These are phyloP conservation scores for Mesoclemmys tuberculata DNA, from an alignment of 2,113 vertebrate species.

Conservation along the genomic window DNA sequence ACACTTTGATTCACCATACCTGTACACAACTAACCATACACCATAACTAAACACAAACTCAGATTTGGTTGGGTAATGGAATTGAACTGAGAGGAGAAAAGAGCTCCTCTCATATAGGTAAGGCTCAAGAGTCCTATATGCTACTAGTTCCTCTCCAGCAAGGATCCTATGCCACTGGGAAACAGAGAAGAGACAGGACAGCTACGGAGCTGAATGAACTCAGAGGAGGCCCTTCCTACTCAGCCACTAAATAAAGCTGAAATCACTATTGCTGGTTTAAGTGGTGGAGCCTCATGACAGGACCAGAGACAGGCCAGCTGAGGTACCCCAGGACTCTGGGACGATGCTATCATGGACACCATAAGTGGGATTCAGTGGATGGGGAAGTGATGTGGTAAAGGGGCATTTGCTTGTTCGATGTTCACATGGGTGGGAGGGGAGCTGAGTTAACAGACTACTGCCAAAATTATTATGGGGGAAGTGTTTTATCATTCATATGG, in stretches of 20 bases:
- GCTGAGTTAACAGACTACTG: background rate
- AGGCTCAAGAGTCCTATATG: background rate
- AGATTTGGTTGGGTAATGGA: background rate
- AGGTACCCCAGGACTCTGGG: background rate
- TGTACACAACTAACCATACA: background rate
- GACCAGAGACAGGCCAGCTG: background rate
- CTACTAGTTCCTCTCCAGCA: background rate
- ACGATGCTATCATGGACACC: background rate
- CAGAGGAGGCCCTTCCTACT: background rate
- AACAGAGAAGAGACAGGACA: background rate
- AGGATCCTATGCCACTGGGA: background rate
- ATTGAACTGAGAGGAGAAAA: background rate
- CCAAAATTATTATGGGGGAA: background rate
- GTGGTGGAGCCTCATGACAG: background rate
- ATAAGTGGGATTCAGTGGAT: background rate
- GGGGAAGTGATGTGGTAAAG: background rate
- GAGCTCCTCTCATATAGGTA: background rate
- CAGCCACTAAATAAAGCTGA: background rate
- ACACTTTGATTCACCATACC: background rate
- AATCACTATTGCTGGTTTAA: background rate
- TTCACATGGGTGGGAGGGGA: background rate
- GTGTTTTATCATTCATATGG: background rate
- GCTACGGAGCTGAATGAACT: background rate
- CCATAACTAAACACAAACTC: background rate
- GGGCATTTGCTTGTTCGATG: background rate